Base-by-base conservation (phyloP, 2,888 invertebrate species). In the Griposia aprilina region DNA sequence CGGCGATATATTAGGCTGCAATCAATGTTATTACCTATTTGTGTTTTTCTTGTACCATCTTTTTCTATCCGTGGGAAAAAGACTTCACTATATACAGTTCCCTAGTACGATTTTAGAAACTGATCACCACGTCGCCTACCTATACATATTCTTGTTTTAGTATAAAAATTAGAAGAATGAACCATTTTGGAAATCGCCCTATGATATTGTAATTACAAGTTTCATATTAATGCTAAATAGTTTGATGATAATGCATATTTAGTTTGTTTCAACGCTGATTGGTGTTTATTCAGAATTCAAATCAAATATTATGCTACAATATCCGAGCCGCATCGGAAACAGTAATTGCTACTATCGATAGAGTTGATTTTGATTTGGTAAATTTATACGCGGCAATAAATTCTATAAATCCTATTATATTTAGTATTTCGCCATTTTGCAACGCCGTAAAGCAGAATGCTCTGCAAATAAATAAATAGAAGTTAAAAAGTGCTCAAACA, bases 241-340 rank as follows among this genome's bases (percentile, higher is more conserved):
- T 78, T 68, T 10, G 36, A n/a, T 62, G 52, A 60, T 23, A 70
- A 52, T 10, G 36, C 52, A 48, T 62, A 36, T 55, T 36, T 17
- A 62, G 60, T 78, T 41, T 30, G n/a, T 80, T 52, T 13, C 1
- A 36, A 48, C 5, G 17, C 7, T 80, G 65, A 73, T 79, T 66
- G 36, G 66, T 41, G 60, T 80, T 74, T 73, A 66, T 48, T 48
- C 23, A 1, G 5, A 63, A 57, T 62, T 41, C 36, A 50, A 41
- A 62, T 13, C 30, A 62, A 80, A 62, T 74, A 72, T 59, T 80
- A 45, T 30, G 41, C 8, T 57, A n/a, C 36, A 48, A 74, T 55
- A n/a, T 26, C 17, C 55, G 36, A 55, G 15, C 52, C 17, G 36
- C 23, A 48, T 62, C 10, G 36, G 30, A 11, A 17, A 36, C 52